Evolutionary conservation across 2,797 vertebrate species (phyloP).

Genomic region (Enteromius mattozi): DNA sequence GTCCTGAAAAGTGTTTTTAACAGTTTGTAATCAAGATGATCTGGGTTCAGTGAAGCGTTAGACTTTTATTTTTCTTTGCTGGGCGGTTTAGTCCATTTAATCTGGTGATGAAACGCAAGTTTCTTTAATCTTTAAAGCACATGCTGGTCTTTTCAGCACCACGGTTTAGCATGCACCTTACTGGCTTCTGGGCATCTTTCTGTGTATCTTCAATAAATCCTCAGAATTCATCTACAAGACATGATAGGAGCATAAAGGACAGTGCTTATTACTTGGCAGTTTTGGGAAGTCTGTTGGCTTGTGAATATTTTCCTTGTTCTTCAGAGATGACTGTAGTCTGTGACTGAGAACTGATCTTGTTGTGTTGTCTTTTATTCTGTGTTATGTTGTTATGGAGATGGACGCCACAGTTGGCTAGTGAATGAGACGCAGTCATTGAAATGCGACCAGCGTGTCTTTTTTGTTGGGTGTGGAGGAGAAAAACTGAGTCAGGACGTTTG

Average conservation of each 20-base stretch:
- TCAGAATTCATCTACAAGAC: not conserved
- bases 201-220: not conserved
- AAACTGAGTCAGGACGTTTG: constrained; percentile 56
- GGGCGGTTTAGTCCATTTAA: not conserved
- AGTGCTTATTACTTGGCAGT: not conserved
- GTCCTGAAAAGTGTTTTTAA: not conserved
- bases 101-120: not conserved
- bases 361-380: not conserved
- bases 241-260: not conserved
- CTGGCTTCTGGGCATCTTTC: not conserved
- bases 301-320: not conserved
- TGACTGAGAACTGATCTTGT: not conserved
- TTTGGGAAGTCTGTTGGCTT: not conserved
- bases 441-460: constrained; percentile 46
- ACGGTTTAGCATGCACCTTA: not conserved
- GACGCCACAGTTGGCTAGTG: not conserved
- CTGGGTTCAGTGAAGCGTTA: not conserved
- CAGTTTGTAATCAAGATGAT: not conserved
- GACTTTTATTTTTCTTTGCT: not conserved
- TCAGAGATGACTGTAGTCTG: not conserved
- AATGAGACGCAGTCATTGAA: constrained; percentile 37
- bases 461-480: constrained; percentile 50
- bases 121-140: not conserved
- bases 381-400: constrained; percentile 26
- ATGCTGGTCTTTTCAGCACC: not conserved